Evolutionary conservation across 2,797 vertebrate species (phyloP).

Genomic region (Macropodus opercularis): DNA sequence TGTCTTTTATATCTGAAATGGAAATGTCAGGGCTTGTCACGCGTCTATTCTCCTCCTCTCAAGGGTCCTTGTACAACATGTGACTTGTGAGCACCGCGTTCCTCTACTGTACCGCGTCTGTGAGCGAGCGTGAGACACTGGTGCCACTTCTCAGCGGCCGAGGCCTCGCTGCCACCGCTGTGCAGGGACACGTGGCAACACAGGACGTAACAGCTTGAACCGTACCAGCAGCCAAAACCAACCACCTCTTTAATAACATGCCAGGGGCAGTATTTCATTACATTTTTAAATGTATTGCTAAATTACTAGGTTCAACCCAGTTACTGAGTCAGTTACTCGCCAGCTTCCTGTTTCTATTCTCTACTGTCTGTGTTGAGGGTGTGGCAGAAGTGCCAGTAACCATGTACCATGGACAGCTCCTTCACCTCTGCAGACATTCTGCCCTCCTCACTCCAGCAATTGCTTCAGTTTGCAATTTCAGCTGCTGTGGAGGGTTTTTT

Average conservation of each 20-base stretch:
- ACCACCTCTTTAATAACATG: conserved; percentile 37
- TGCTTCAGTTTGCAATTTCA: conserved; percentile 68
- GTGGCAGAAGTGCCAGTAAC: conserved; percentile 42
- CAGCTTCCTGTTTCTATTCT: conserved; percentile 38
- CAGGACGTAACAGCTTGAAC: conserved; percentile 67
- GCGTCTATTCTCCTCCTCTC: conserved; percentile 55
- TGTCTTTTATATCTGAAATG: conserved; percentile 65
- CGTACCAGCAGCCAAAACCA: conserved; percentile 46
- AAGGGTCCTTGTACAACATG: conserved; percentile 73
- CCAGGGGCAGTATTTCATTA: conserved; percentile 5
- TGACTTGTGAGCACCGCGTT: conserved; percentile 54
- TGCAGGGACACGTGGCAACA: conserved; percentile 66
- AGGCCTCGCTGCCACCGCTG: conserved; percentile 57
- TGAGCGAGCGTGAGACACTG: conserved; percentile 20
- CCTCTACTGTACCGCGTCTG: no score
- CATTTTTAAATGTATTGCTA: conserved; percentile 8
- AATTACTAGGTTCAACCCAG: background rate
- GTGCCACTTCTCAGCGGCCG: conserved; percentile 56
- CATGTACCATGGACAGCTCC: conserved; percentile 59
- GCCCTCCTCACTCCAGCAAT: conserved; percentile 56
- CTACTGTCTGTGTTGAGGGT: conserved; percentile 35
- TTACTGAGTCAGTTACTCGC: conserved; percentile 22
- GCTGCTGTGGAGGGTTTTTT: conserved; percentile 46
- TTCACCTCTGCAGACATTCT: conserved; percentile 46
- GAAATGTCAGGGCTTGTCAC: conserved; percentile 75